phyloP scores from a whole-genome alignment of 2,797 vertebrate species.

The Hyperoplus immaculatus region DNA sequence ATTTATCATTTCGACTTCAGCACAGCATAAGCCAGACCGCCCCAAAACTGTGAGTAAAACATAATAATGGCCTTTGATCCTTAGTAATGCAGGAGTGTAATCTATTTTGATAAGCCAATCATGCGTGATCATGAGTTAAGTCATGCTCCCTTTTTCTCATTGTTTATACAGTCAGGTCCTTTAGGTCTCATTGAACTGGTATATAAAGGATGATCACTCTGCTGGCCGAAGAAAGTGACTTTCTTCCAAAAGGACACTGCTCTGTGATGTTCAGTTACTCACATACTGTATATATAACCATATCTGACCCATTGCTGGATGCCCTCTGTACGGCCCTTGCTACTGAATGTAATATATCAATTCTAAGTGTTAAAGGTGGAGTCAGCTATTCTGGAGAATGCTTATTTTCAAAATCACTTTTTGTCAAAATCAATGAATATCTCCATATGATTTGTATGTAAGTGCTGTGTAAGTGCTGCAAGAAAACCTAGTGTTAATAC shows the following conservation, averaged over 20 bases:
- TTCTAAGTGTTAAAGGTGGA: too few relatives aligned
- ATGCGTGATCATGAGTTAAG: slow-evolving; percentile 42
- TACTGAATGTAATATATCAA: too few relatives aligned
- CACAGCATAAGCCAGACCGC: background rate
- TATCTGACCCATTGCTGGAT: slow-evolving; percentile 29
- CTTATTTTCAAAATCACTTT: too few relatives aligned
- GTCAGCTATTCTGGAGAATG: too few relatives aligned
- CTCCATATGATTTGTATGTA: too few relatives aligned
- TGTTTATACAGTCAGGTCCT: slow-evolving; percentile 51
- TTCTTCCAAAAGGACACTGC: slow-evolving; percentile 4
- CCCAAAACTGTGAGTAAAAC: slow-evolving; percentile 14
- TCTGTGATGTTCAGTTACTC: slow-evolving; percentile 12
- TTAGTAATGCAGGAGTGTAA: slow-evolving; percentile 26
- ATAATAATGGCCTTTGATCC: slow-evolving; percentile 32
- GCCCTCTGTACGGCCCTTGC: background rate
- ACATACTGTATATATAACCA: background rate
- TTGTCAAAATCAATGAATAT: too few relatives aligned
- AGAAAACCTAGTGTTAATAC: too few relatives aligned
- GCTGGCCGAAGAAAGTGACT: background rate
- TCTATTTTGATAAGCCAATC: slow-evolving; percentile 45
- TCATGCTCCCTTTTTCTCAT: slow-evolving; percentile 42
- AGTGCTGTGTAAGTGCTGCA: too few relatives aligned
- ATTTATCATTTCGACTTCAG: slow-evolving; percentile 33
- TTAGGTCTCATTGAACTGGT: slow-evolving; percentile 32
- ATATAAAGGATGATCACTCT: slow-evolving; percentile 20